phyloP scores from a whole-genome alignment of 2,888 invertebrate genomes.

The Schizaphis graminum region DNA sequence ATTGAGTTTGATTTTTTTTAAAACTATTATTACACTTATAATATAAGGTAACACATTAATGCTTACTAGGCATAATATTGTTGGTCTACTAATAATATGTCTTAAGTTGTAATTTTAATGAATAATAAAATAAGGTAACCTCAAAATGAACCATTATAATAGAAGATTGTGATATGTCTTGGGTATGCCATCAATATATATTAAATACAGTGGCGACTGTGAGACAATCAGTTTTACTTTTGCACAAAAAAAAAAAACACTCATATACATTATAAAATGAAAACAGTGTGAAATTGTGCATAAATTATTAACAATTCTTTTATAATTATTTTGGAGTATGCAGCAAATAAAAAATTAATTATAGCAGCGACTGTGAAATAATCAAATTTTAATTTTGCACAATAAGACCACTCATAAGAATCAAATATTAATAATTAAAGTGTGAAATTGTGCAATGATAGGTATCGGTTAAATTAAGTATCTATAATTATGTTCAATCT shows the following conservation, averaged over 20 bases:
- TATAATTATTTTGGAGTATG: conserved; percentile 55
- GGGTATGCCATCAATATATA: conserved; percentile 24
- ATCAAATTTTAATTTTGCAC: conserved; percentile 42
- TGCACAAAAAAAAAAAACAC: conserved; percentile 45
- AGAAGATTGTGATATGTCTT: conserved; percentile 4
- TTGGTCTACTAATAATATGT: not conserved
- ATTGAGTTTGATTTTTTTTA: too few species aligned
- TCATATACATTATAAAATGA: not conserved
- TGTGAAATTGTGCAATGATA: conserved; percentile 50
- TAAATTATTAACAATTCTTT: not conserved
- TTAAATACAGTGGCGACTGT: conserved; percentile 31
- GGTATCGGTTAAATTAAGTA: not conserved
- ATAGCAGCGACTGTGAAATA: conserved; percentile 32
- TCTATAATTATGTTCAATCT: conserved; percentile 38
- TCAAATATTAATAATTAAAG: conserved; percentile 41
- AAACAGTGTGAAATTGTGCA: not conserved
- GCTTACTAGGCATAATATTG: not conserved
- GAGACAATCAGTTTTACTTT: not conserved
- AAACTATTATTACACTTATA: too few species aligned
- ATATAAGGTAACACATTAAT: too few species aligned
- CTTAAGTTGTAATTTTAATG: not conserved
- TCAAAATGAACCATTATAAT: not conserved
- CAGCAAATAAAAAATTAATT: conserved; percentile 36
- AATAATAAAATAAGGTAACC: not conserved
- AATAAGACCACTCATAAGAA: conserved; percentile 59